phyloP scores from a whole-genome alignment of 2,888 invertebrate species.

The Mactromeris polynyma region DNA sequence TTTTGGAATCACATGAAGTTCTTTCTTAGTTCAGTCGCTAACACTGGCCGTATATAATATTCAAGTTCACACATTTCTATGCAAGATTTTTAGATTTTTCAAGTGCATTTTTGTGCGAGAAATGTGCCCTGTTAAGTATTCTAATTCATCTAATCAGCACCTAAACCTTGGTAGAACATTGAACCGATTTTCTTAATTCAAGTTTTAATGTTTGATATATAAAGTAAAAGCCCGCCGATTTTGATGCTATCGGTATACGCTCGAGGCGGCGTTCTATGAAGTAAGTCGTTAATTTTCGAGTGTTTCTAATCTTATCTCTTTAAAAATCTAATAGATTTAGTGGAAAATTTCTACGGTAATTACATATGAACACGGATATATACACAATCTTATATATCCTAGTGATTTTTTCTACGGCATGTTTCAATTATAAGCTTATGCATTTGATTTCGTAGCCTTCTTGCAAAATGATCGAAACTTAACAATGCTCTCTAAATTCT shows the following conservation, averaged over 20 bases:
- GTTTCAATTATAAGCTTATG: background rate
- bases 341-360: background rate
- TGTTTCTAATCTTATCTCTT: background rate
- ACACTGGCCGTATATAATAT: no score
- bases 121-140: background rate
- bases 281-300: conserved; percentile 3
- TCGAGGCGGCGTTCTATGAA: background rate
- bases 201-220: background rate
- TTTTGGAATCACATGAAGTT: no score
- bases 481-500: no score
- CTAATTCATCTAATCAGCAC: background rate
- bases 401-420: background rate
- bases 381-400: background rate
- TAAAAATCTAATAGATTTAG: background rate
- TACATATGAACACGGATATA: background rate
- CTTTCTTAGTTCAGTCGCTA: no score
- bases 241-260: conserved; percentile 13
- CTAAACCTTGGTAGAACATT: background rate
- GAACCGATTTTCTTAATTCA: background rate
- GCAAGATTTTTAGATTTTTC: no score
- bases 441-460: no score
- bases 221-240: conserved; percentile 8
- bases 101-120: no score
- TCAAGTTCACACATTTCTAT: no score
- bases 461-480: no score